Evolutionary conservation across 2,113 vertebrate species (phyloP), one percentile per base, ranked within the genome.

Genomic region (Polypterus senegalus): DNA sequence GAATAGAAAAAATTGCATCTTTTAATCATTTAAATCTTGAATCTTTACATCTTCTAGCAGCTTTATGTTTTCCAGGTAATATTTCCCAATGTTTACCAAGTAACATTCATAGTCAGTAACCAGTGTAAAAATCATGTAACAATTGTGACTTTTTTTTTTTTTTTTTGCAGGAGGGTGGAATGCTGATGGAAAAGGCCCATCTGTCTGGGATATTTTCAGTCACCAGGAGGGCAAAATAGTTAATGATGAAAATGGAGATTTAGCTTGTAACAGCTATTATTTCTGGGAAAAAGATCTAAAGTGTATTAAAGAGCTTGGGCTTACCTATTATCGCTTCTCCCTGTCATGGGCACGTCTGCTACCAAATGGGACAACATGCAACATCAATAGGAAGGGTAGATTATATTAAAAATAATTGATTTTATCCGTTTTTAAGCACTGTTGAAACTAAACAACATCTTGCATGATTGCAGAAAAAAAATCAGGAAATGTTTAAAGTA

Each of bases 291-390:
- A 93, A 82, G 94, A 92, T 83, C 82, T 95, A 84, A 87, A 87
- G 86, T 93, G 92, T 80, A 89, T 97, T 84, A 89, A 81, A 81
- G 88, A 91, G 87, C 88, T 98, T 75, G 92, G 91, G 77, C 85
- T 96, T 81, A 95, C 89, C 65, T 91, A 96, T 88, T 97, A 97
- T 80, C 85, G 88, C 74, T 86, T 97, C 76, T 98, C 94, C 77
- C 71, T 97, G 83, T 94, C 92, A 80, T 95, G 93, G 94, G 85
- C 93, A 76, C 89, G 92, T 81, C 86, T 98, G 75, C 89, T 98
- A 83, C 93, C 93, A 75, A 88, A 94, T 79, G 92, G 93, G 76
- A 94, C 83, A 70, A 92, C 81, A 72, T 72, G 74, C 77, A 80
- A 83, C 71, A 81, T 97, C 87, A 97, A 92, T 85, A 88, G 88